Conservation (phyloP, 92 coral and sea anemone species). For the Phenganax stokvisi region DNA sequence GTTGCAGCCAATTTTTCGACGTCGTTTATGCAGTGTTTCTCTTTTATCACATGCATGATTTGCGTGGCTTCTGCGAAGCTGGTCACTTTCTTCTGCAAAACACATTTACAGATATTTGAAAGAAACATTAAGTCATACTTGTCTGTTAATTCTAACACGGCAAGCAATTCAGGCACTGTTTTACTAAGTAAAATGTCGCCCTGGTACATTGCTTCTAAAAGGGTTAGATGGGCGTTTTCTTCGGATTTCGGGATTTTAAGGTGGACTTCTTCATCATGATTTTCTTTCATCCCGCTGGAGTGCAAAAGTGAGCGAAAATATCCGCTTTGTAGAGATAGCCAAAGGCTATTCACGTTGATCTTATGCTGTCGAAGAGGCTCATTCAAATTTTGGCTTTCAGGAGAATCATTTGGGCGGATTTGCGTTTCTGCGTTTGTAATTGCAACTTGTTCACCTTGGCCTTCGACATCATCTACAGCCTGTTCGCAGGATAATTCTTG, state of each 20-base stretch:
- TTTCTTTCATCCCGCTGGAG: slow-evolving; percentile 23
- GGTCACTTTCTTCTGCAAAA: slow-evolving; percentile 8
- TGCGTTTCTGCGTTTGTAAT: neutral
- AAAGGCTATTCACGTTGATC: neutral
- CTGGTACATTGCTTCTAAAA: slow-evolving; percentile 18
- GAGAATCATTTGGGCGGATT: neutral
- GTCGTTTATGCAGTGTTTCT: slow-evolving; percentile 16
- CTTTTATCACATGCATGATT: slow-evolving; percentile 21
- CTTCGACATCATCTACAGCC: neutral
- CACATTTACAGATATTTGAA: neutral
- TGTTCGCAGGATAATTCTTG: slow-evolving; percentile 3
- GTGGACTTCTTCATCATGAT: slow-evolving; percentile 7
- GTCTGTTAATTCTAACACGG: slow-evolving; percentile 12
- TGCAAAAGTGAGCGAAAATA: slow-evolving; percentile 26
- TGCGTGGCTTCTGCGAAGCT: neutral
- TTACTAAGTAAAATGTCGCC: neutral
- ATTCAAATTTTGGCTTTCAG: neutral
- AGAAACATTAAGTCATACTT: slow-evolving; percentile 19
- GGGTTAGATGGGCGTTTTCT: slow-evolving; percentile 16
- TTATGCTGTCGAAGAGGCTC: slow-evolving; percentile 5
- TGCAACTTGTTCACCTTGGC: neutral
- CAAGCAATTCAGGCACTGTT: slow-evolving; percentile 3
- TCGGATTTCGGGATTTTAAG: slow-evolving; percentile 9
- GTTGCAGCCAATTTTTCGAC: slow-evolving; percentile 28
- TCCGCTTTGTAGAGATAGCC: slow-evolving; percentile 11